Base-by-base conservation (phyloP, 2,888 invertebrate genomes). In the Drosophila flavopinicola region DNA sequence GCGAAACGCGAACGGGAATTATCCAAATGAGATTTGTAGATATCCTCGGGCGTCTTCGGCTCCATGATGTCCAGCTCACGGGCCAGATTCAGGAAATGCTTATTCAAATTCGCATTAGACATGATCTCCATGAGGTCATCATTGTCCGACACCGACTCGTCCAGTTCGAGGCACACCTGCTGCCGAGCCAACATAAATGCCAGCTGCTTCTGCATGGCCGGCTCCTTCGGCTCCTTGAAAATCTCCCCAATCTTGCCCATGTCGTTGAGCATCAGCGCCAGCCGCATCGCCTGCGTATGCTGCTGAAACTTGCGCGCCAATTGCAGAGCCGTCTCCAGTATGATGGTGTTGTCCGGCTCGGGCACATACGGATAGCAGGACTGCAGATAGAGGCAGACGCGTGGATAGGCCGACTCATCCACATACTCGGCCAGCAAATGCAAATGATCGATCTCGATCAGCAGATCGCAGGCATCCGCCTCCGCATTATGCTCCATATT, bases 11-110 rank as follows among this genome's bases (percentile, higher is more conserved):
- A 94, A 25, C 96, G 92, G 0, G 94, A 94, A 53, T 96, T 96
- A 91, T 99, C 99, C 66, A 99, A 92, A 93, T 99, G 99, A 0
- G 97, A 96, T 91, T 99, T 99, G 92, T 99, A 99, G 9, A 99
- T 98, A 89, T 99, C 99, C 90, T 99, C 99, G 0, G 99, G 99
- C 0, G 97, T 96, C 92, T 99, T 99, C 0, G 99, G 98, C 90
- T 99, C 99, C 96, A 99, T 96, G 74, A 99, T 98, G 90, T 99
- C 99, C 83, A 99, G 93, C 94, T 99, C 99, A 91, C 99, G 94
- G 2, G 95, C 99, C 69, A 99, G 92, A 82, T 96, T 96, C 27
- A 97, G 92, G 91, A 99, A 99, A 89, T 98, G 96, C 75, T 96
- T 95, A 90, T 97, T 99, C 67, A 99, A 93, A 85, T 98, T 96